These are phyloP conservation scores for Myotis vivesi DNA, from an alignment of 2,797 vertebrate genomes.

Conservation along the genomic window DNA sequence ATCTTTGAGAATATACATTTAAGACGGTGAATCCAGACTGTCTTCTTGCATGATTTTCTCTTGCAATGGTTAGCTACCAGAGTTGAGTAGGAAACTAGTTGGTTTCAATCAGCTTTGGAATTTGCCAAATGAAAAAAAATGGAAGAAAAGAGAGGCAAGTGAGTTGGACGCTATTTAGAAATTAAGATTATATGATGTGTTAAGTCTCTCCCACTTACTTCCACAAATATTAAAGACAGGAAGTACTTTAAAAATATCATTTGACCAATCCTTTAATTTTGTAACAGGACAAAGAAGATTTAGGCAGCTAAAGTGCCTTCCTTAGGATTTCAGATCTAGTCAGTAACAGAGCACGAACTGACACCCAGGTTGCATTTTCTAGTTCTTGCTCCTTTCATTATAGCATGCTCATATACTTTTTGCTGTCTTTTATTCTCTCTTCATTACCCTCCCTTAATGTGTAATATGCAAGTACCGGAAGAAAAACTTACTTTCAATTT, in stretches of 20 bases:
- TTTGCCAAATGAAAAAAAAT: constrained; percentile 22
- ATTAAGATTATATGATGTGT: background rate
- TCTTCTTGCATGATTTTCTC: constrained; percentile 5
- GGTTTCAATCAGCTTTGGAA: background rate
- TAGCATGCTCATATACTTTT: background rate
- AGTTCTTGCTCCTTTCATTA: background rate
- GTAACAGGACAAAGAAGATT: background rate
- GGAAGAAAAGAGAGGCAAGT: background rate
- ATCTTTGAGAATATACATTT: background rate
- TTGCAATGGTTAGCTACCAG: background rate
- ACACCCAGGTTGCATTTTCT: background rate
- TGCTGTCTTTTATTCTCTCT: constrained; percentile 28
- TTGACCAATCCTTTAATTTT: constrained; percentile 19
- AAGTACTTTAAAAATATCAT: constrained; percentile 14
- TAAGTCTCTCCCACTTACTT: background rate
- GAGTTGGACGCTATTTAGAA: background rate
- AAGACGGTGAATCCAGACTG: background rate
- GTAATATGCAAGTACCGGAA: background rate
- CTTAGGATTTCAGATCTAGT: background rate
- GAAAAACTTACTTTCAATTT: constrained; percentile 36
- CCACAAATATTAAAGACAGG: constrained; percentile 1
- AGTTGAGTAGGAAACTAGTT: background rate
- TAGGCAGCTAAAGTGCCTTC: background rate
- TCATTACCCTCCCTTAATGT: background rate
- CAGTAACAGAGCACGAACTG: background rate